Evolutionary conservation across 2,113 vertebrate species (phyloP).

Genomic region (Neolamprologus fasciatus): DNA sequence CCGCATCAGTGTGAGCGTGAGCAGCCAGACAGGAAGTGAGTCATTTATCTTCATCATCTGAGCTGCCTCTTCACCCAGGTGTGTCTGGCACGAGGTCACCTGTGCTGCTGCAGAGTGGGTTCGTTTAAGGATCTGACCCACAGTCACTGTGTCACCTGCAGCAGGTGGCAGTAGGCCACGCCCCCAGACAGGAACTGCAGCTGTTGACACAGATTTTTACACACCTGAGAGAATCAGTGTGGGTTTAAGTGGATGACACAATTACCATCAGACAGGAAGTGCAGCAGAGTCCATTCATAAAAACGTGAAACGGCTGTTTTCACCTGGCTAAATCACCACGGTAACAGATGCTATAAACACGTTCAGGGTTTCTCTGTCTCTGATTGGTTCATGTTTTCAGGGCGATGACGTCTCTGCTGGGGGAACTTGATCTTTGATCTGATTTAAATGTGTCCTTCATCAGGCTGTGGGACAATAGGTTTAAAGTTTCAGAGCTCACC

Average conservation of each 20-base stretch:
- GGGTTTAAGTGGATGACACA: not conserved
- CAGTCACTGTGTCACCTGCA: not conserved
- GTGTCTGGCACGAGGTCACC: not conserved
- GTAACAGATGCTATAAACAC: not conserved
- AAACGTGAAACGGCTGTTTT: not conserved
- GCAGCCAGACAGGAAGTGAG: not conserved
- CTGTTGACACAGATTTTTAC: not conserved
- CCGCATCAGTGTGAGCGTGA: not conserved
- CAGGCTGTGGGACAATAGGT: not conserved
- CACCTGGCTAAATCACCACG: not conserved
- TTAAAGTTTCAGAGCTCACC: not conserved
- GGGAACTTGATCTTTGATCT: not conserved
- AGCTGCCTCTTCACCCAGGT: not conserved
- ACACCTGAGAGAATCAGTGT: not conserved
- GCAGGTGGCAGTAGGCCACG: not conserved
- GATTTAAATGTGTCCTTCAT: not conserved
- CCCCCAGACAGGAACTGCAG: not conserved
- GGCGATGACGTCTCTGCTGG: not conserved
- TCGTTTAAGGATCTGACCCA: not conserved
- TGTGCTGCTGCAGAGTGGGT: not conserved
- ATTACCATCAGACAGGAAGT: not conserved
- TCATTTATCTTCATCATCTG: not conserved
- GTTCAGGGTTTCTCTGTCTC: not conserved
- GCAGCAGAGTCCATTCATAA: not conserved
- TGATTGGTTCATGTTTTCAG: not conserved